phyloP scores from a whole-genome alignment of 1,140 invertebrate species.

The Calephelis virginiensis region DNA sequence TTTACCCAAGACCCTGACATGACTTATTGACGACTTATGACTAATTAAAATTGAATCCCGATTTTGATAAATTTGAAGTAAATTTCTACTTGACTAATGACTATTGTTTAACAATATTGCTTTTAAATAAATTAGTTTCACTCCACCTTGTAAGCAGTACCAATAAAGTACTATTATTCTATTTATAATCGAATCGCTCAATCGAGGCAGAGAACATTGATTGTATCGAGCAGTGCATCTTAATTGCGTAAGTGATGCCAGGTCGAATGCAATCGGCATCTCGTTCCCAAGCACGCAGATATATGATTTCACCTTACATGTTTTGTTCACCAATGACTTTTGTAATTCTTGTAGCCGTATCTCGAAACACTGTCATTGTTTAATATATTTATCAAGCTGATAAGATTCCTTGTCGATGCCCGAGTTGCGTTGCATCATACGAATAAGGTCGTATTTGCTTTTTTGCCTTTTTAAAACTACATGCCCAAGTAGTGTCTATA shows the following conservation, averaged over 20 bases:
- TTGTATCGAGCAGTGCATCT: slow-evolving; percentile 11
- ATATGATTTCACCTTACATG: slow-evolving; percentile 14
- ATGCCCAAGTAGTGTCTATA: no score
- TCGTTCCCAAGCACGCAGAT: slow-evolving; percentile 12
- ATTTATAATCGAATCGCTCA: neutral
- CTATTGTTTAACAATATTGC: no score
- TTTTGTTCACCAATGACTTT: slow-evolving; percentile 10
- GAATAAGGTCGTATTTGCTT: no score
- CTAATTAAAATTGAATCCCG: no score
- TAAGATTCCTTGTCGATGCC: slow-evolving; percentile 9
- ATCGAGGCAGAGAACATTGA: neutral
- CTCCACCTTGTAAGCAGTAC: no score
- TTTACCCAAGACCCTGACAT: no score
- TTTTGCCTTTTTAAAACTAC: no score
- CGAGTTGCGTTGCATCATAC: neutral
- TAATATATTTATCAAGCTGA: slow-evolving; percentile 17
- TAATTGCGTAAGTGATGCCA: slow-evolving; percentile 13
- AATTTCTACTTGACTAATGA: no score
- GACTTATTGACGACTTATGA: no score
- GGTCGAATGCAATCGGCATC: slow-evolving; percentile 7
- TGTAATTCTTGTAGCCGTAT: slow-evolving; percentile 11
- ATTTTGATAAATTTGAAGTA: no score
- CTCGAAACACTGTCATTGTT: slow-evolving; percentile 15
- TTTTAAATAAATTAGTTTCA: no score
- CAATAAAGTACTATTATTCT: no score